Base-by-base conservation (phyloP, 1,140 invertebrate species). In the Bombus sylvicola region DNA sequence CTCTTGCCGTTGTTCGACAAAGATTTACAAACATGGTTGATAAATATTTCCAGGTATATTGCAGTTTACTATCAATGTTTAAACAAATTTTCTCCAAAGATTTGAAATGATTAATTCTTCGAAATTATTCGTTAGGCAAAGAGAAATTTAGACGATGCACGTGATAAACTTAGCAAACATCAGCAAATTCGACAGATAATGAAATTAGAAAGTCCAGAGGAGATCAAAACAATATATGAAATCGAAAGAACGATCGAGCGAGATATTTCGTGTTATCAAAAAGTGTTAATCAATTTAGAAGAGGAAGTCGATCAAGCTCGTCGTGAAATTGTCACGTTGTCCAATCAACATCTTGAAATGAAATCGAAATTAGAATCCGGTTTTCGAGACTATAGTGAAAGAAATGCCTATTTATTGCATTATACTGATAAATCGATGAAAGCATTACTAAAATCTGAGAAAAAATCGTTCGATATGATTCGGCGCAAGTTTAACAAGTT, bases 1-100 rank as follows among this genome's bases (percentile, higher is more conserved):
- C 96, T 88, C 90, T 97, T 31, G 95, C 95, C 75, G 94, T 93
- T 2, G 95, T 95, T 12, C 87, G 92, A 12, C 92, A 90, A 77
- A 94, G 94, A 78, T 93, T 96, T 4, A 92, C 95, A 59, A 95
- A 95, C 82, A 95, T 95, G 93, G 93, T 95, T 28, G 95, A 96
- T 86, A 95, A 96, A 88, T 96, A 95, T 81, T 86, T 62, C 39
- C 47, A 86, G 64, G 85, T 95, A 95, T 25, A 37, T 47, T 1
- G n/a, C 12, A 6, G 25, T 76, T 37, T 25, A 28, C 25, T 13
- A 37, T 93, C 95, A 95, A 85, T 86, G 41, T 87, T 66, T 68
- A 31, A n/a, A 39, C 22, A 31, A 34, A n/a, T 9, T 41, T 81
- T 62, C 31, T 43, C 0, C 43, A 22, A 34, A 64, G 71, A 72